These are phyloP conservation scores for Cheirogaleus major DNA, from an alignment of 2,797 vertebrate genomes.

Conservation along the genomic window DNA sequence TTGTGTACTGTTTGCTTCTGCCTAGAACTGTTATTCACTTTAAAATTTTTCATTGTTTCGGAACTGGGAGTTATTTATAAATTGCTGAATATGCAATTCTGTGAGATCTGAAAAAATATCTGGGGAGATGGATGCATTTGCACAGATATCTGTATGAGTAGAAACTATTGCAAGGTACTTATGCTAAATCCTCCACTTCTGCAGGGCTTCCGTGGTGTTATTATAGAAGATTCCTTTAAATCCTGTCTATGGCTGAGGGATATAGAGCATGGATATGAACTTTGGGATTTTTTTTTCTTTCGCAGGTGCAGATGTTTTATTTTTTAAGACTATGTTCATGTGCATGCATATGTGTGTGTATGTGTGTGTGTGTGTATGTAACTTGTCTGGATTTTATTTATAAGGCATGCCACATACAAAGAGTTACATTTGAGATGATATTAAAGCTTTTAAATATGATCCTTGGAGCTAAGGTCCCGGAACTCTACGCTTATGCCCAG, in stretches of 20 bases:
- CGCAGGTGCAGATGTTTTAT: constrained; percentile 86
- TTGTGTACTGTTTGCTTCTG: constrained; percentile 84
- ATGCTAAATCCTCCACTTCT: constrained; percentile 81
- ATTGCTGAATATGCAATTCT: constrained; percentile 89
- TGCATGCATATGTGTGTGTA: background rate
- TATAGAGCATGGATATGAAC: constrained; percentile 75
- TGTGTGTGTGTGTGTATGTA: background rate
- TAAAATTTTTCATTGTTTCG: constrained; percentile 85
- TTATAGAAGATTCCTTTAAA: constrained; percentile 81
- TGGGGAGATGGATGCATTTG: constrained; percentile 83
- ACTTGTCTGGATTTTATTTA: constrained; percentile 68
- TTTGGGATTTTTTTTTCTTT: constrained; percentile 79
- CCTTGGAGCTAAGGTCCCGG: constrained; percentile 79
- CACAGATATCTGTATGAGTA: constrained; percentile 81
- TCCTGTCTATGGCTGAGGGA: constrained; percentile 79
- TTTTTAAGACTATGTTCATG: constrained; percentile 64
- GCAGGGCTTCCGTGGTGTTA: constrained; percentile 78
- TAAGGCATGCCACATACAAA: constrained; percentile 51
- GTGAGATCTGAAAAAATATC: constrained; percentile 82
- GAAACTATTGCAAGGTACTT: constrained; percentile 85
- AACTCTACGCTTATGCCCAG: constrained; percentile 79
- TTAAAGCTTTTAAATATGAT: constrained; percentile 82
- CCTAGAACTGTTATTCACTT: constrained; percentile 82
- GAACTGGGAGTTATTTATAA: constrained; percentile 85
- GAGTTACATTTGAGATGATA: constrained; percentile 66